Percentiles rank a stretch among this genome's conserved stretches.
phyloP scores from a whole-genome alignment of 2,113 vertebrate genomes.

The Cinclus mexicanus region DNA sequence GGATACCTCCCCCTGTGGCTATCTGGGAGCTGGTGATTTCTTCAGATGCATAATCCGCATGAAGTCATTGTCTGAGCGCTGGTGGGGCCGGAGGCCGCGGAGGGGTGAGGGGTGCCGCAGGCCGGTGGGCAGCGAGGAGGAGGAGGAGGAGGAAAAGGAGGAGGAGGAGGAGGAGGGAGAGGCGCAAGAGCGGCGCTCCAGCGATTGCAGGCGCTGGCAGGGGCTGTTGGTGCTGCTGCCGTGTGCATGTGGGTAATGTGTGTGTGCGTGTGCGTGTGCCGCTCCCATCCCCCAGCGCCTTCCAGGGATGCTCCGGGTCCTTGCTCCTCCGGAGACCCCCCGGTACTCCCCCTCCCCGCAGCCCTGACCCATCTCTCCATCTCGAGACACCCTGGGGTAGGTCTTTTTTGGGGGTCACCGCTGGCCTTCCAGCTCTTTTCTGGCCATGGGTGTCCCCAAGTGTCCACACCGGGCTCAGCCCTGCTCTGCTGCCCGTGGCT shows the following conservation, averaged over 20 bases:
- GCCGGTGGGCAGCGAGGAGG: conserved; percentile 38
- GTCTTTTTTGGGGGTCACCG: neutral
- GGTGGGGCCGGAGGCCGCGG: conserved; percentile 42
- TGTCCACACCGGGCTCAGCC: accelerated
- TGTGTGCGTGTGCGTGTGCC: conserved; percentile 35
- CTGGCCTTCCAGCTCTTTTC: neutral
- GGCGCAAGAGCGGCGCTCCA: conserved; percentile 22
- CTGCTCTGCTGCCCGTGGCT: accelerated
- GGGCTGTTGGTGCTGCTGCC: conserved; percentile 58
- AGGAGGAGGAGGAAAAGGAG: neutral
- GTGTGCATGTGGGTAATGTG: conserved; percentile 55
- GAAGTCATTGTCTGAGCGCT: conserved; percentile 50
- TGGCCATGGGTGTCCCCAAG: accelerated
- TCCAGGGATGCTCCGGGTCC: neutral
- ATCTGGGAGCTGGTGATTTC: conserved; percentile 38
- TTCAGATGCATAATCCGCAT: conserved; percentile 64
- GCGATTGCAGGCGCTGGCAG: conserved; percentile 53
- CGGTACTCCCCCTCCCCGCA: accelerated
- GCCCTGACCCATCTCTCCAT: neutral
- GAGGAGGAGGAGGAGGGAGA: neutral
- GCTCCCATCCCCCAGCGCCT: conserved; percentile 27
- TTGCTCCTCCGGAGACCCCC: neutral
- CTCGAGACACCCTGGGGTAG: accelerated
- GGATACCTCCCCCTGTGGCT: conserved; percentile 56
- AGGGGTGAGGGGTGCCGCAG: conserved; percentile 27